Percentiles rank a stretch among this genome's conserved stretches.
phyloP scores from a whole-genome alignment of 2,113 vertebrate species.

The Odontesthes bonariensis region DNA sequence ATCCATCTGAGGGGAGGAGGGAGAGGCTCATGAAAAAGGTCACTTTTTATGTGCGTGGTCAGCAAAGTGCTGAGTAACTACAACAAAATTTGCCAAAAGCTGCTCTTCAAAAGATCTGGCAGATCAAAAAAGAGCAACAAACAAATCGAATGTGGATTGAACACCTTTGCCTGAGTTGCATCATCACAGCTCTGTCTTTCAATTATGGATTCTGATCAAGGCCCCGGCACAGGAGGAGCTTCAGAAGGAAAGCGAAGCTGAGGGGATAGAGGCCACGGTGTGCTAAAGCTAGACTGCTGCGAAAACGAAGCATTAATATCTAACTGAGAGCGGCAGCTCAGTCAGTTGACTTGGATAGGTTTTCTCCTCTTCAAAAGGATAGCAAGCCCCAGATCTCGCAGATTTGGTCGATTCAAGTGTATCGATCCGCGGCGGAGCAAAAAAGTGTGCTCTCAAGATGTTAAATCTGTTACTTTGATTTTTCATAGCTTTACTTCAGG shows the following conservation, averaged over 20 bases:
- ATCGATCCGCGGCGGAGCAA: slow-evolving; percentile 66
- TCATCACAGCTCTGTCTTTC: slow-evolving; percentile 67
- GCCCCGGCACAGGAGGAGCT: slow-evolving; percentile 57
- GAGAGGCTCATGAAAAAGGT: neutral
- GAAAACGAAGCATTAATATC: slow-evolving; percentile 78
- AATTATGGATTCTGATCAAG: slow-evolving; percentile 82
- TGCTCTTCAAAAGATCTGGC: slow-evolving; percentile 72
- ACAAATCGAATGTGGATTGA: slow-evolving; percentile 82
- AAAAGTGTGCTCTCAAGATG: slow-evolving; percentile 61
- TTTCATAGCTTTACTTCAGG: slow-evolving; percentile 57
- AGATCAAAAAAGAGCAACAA: slow-evolving; percentile 77
- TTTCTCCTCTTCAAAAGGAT: slow-evolving; percentile 83
- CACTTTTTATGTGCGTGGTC: slow-evolving; percentile 37
- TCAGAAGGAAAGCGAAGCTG: slow-evolving; percentile 68
- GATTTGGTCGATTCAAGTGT: slow-evolving; percentile 77
- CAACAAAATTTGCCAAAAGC: slow-evolving; percentile 12
- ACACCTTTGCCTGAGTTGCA: slow-evolving; percentile 68
- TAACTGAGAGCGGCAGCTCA: slow-evolving; percentile 75
- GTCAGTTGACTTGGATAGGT: slow-evolving; percentile 70
- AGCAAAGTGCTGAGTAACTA: slow-evolving; percentile 40
- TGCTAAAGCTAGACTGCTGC: slow-evolving; percentile 73
- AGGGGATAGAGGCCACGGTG: slow-evolving; percentile 66
- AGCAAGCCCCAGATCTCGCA: slow-evolving; percentile 76
- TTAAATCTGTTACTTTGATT: slow-evolving; percentile 71
- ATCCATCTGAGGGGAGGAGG: slow-evolving; percentile 87